Conservation (phyloP, 2,888 invertebrate genomes). For the Calliphora vomitoria region DNA sequence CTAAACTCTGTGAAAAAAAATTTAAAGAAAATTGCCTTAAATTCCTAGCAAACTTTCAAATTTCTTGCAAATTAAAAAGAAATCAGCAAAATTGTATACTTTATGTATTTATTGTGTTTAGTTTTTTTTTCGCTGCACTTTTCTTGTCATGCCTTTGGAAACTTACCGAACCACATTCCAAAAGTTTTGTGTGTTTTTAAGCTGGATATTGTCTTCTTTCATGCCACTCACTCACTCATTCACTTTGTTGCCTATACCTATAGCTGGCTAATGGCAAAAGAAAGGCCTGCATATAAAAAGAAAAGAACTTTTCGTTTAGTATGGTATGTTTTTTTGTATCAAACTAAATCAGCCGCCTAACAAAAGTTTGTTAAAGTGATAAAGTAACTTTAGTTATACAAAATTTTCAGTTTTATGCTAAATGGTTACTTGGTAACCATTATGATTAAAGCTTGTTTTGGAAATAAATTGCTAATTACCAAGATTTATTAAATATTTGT, state of each 20-base stretch:
- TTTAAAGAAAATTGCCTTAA: neutral
- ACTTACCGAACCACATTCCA: slow-evolving; percentile 69
- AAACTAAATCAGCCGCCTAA: slow-evolving; percentile 26
- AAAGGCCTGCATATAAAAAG: slow-evolving; percentile 43
- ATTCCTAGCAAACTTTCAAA: slow-evolving; percentile 56
- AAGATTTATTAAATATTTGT: too few species aligned
- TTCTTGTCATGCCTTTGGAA: slow-evolving; percentile 42
- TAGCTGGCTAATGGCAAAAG: slow-evolving; percentile 43
- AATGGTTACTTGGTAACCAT: too few species aligned
- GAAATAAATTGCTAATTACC: too few species aligned
- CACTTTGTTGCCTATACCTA: neutral
- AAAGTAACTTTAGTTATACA: too few species aligned
- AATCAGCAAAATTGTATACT: neutral
- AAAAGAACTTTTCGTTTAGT: slow-evolving; percentile 47
- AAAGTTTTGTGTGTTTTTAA: slow-evolving; percentile 37
- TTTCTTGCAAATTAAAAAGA: slow-evolving; percentile 26
- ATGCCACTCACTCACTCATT: slow-evolving; percentile 43
- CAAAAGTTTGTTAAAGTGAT: neutral
- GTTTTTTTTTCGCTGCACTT: slow-evolving; percentile 34
- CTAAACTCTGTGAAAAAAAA: too few species aligned
- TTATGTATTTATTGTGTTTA: neutral
- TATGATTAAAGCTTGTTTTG: too few species aligned
- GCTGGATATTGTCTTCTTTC: slow-evolving; percentile 49
- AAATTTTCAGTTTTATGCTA: too few species aligned
- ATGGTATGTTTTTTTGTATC: slow-evolving; percentile 13